These are phyloP conservation scores for Tautogolabrus adspersus DNA, from an alignment of 2,113 vertebrate genomes.

Conservation along the genomic window DNA sequence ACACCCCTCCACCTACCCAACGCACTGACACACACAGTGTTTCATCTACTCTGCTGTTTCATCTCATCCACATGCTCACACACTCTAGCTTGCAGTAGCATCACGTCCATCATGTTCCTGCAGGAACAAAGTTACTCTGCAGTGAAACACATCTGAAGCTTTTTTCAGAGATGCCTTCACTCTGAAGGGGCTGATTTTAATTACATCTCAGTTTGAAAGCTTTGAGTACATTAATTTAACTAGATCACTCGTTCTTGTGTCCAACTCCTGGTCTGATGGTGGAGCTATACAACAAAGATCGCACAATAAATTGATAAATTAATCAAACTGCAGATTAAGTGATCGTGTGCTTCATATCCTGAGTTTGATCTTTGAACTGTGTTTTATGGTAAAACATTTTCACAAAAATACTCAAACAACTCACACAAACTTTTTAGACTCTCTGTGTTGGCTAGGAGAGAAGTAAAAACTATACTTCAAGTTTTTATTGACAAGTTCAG, in stretches of 20 bases:
- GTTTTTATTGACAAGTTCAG: no score
- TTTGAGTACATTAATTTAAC: no score
- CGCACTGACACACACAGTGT: not conserved
- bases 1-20: no score
- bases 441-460: no score
- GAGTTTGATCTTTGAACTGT: no score
- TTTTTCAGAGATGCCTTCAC: slow-evolving; percentile 11
- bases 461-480: no score
- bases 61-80: slow-evolving; percentile 46
- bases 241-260: no score
- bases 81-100: slow-evolving; percentile 25
- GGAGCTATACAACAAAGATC: not conserved
- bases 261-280: not conserved
- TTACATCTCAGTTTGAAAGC: not conserved
- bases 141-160: slow-evolving; percentile 35
- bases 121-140: slow-evolving; percentile 63
- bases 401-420: no score
- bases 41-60: slow-evolving; percentile 71
- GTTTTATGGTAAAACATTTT: no score
- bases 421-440: no score
- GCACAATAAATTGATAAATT: not conserved
- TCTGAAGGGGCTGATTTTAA: slow-evolving; percentile 20
- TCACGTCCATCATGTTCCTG: slow-evolving; percentile 58
- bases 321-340: not conserved
- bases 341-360: no score